Evolutionary conservation across 2,888 invertebrate species (phyloP).

Genomic region (Uropetala carovei): DNA sequence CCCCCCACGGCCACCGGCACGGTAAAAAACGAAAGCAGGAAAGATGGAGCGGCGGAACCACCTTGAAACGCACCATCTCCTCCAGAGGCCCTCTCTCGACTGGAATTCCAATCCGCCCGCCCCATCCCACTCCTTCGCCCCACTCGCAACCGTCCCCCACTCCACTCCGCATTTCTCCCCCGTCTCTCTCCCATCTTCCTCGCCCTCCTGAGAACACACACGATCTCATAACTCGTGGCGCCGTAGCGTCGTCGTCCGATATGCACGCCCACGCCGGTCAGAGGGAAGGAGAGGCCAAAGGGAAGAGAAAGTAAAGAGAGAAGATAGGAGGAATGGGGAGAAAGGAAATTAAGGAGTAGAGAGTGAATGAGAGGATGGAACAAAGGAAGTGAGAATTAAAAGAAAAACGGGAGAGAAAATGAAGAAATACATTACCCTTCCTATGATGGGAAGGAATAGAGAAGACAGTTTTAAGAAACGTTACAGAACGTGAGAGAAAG

Average conservation of each 20-base stretch:
- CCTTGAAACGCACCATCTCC: slow-evolving; percentile 15
- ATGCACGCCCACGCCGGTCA: slow-evolving; percentile 33
- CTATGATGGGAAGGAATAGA: too few species aligned
- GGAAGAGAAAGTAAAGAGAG: background rate
- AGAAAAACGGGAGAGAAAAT: too few species aligned
- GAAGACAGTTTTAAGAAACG: too few species aligned
- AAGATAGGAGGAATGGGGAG: background rate
- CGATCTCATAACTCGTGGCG: slow-evolving; percentile 54
- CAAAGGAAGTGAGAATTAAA: too few species aligned
- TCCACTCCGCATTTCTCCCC: background rate
- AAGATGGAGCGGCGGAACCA: background rate
- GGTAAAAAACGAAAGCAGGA: background rate
- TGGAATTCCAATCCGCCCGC: slow-evolving; percentile 38
- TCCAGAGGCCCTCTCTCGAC: slow-evolving; percentile 1
- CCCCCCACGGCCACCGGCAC: slow-evolving; percentile 44
- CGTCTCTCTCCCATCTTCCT: background rate
- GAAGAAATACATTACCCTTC: too few species aligned
- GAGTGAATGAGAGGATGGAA: too few species aligned
- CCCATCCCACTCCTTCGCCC: background rate
- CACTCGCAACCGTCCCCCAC: background rate
- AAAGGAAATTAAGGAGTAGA: background rate
- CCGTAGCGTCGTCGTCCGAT: slow-evolving; percentile 45
- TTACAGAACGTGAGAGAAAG: background rate
- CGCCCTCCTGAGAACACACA: slow-evolving; percentile 35
- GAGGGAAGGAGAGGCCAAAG: background rate